Evolutionary conservation across 2,797 vertebrate species (phyloP).

Genomic region (Poeciliopsis turneri): DNA sequence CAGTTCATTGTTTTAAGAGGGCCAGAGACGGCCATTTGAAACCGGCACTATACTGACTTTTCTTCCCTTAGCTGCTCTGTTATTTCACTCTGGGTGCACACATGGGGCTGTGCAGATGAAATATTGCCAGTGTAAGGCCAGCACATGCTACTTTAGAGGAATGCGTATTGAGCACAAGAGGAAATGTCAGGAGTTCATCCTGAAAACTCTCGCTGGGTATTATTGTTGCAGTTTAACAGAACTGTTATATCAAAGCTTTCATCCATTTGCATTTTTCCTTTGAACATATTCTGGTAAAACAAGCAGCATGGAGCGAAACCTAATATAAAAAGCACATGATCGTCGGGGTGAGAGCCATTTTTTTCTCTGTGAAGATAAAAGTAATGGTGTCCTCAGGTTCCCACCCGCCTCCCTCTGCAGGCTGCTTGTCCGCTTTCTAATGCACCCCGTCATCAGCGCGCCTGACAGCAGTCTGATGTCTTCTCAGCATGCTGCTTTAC

Average conservation of each 20-base stretch:
- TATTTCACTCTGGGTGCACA: conserved; percentile 70
- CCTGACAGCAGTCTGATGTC: conserved; percentile 67
- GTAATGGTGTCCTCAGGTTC: conserved; percentile 34
- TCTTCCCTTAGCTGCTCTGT: conserved; percentile 69
- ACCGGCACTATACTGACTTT: conserved; percentile 60
- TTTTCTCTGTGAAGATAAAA: conserved; percentile 40
- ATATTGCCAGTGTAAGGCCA: conserved; percentile 61
- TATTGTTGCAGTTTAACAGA: conserved; percentile 39
- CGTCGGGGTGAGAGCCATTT: conserved; percentile 34
- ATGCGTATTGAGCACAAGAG: conserved; percentile 38
- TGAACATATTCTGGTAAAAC: conserved; percentile 23
- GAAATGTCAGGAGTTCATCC: conserved; percentile 52
- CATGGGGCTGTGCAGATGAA: conserved; percentile 65
- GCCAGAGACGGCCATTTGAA: conserved; percentile 75
- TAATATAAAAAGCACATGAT: conserved; percentile 25
- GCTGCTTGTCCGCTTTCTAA: conserved; percentile 20
- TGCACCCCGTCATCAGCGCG: conserved; percentile 51
- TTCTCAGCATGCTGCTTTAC: conserved; percentile 69
- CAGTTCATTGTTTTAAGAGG: conserved; percentile 78
- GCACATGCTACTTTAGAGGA: conserved; percentile 45
- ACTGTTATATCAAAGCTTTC: conserved; percentile 5
- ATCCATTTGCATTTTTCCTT: conserved; percentile 38
- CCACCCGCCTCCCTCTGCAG: conserved; percentile 45
- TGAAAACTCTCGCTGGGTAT: conserved; percentile 42
- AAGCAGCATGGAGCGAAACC: conserved; percentile 25